Percentiles rank a stretch among this genome's conserved stretches.
Evolutionary conservation across 2,888 invertebrate genomes (phyloP).

Genomic region (Drosophila pseudotakahashii): DNA sequence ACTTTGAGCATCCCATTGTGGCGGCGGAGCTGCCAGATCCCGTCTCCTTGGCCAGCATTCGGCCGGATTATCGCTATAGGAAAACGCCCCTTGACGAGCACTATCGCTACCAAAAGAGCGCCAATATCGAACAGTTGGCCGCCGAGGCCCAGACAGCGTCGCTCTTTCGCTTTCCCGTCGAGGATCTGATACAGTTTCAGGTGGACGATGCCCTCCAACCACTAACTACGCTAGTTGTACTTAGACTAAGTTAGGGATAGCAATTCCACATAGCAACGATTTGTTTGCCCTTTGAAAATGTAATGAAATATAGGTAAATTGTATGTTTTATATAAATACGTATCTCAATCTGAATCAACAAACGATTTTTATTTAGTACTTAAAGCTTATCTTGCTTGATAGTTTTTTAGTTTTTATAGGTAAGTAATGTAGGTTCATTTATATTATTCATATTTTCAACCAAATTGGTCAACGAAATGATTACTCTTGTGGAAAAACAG

Average conservation of each 20-base stretch:
- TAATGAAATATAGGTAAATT: constrained; percentile 12
- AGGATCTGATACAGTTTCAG: constrained; percentile 83
- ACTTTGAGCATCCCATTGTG: constrained; percentile 82
- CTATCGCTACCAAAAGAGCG: constrained; percentile 56
- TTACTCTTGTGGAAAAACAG: too few relatives aligned
- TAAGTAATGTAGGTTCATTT: too few relatives aligned
- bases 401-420: too few relatives aligned
- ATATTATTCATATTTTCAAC: too few relatives aligned
- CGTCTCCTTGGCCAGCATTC: constrained; percentile 58
- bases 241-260: constrained; percentile 23
- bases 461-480: too few relatives aligned
- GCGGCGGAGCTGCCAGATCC: constrained; percentile 72
- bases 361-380: not conserved
- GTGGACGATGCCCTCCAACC: constrained; percentile 81
- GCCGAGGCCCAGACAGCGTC: constrained; percentile 81
- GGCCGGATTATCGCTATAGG: constrained; percentile 43
- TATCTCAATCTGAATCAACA: not conserved
- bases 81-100: constrained; percentile 50
- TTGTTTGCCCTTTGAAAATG: not conserved
- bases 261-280: not conserved
- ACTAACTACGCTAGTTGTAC: constrained; percentile 27
- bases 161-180: constrained; percentile 82
- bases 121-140: constrained; percentile 78
- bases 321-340: constrained; percentile 6
- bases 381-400: too few relatives aligned